These are phyloP conservation scores for Meloe dianella DNA, from an alignment of 2,888 invertebrate species.

Conservation along the genomic window DNA sequence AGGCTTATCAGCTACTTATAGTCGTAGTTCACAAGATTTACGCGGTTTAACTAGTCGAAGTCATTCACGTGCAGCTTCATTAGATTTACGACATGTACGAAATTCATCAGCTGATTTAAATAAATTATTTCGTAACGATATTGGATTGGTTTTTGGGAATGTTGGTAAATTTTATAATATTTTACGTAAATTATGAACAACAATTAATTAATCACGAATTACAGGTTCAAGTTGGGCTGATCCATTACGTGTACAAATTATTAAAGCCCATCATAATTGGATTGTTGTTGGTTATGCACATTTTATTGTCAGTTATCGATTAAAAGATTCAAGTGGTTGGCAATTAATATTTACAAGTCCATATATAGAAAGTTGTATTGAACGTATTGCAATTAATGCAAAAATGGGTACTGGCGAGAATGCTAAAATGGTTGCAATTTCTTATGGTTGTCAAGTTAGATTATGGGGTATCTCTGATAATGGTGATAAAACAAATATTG, in stretches of 20 bases:
- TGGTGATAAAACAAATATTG: slow-evolving; percentile 75
- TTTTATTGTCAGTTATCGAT: slow-evolving; percentile 91
- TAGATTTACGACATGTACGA: slow-evolving; percentile 76
- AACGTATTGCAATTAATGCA: slow-evolving; percentile 88
- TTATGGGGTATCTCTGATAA: slow-evolving; percentile 83
- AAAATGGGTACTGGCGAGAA: slow-evolving; percentile 67
- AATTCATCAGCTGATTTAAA: slow-evolving; percentile 79
- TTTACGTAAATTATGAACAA: too few species aligned
- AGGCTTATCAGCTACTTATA: slow-evolving; percentile 58
- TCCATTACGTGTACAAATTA: slow-evolving; percentile 86
- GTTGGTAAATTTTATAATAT: slow-evolving; percentile 31
- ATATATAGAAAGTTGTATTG: slow-evolving; percentile 86
- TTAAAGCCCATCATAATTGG: slow-evolving; percentile 98
- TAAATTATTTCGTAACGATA: slow-evolving; percentile 73
- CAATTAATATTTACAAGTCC: slow-evolving; percentile 93
- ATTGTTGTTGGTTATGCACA: slow-evolving; percentile 96
- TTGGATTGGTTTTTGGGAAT: slow-evolving; percentile 72
- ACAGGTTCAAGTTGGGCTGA: slow-evolving; percentile 79
- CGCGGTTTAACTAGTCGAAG: slow-evolving; percentile 60
- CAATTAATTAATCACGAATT: too few species aligned
- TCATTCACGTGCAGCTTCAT: slow-evolving; percentile 84
- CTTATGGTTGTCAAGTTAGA: slow-evolving; percentile 76
- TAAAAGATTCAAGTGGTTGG: slow-evolving; percentile 97
- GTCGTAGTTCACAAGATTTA: slow-evolving; percentile 61
- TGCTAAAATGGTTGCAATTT: slow-evolving; percentile 83